Percentiles rank a stretch among this genome's conserved stretches.
These are phyloP conservation scores for Rhineura floridana DNA, from an alignment of 2,113 vertebrate genomes.

Conservation along the genomic window DNA sequence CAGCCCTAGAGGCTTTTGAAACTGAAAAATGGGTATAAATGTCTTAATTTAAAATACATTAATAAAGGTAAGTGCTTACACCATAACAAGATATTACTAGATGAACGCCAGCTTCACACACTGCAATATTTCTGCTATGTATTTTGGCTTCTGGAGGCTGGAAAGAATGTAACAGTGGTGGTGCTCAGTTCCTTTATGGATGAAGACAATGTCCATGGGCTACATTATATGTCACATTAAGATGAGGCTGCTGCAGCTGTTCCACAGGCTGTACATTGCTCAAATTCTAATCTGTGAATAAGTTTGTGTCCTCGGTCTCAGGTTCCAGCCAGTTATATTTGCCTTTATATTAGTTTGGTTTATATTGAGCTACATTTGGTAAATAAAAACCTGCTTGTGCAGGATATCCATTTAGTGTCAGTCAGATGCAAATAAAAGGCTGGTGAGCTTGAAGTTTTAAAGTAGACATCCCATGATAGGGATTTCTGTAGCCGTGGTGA, in stretches of 20 bases:
- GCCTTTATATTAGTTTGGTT: background rate
- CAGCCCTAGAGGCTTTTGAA: no score
- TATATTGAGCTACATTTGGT: background rate
- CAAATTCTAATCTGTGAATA: background rate
- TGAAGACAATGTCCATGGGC: background rate
- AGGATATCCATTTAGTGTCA: slow-evolving; percentile 16
- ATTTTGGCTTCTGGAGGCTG: background rate
- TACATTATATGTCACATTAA: background rate
- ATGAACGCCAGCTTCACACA: no score
- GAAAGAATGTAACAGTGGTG: background rate
- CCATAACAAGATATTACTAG: no score
- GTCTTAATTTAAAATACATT: no score
- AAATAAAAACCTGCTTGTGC: background rate
- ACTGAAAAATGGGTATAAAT: no score
- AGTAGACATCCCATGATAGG: background rate
- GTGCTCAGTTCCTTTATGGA: background rate
- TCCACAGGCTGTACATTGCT: background rate
- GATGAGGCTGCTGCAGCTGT: background rate
- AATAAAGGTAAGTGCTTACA: no score
- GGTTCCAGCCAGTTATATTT: background rate
- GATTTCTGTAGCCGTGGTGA: background rate
- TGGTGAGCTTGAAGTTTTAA: background rate
- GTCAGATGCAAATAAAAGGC: background rate
- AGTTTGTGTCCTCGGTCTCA: background rate
- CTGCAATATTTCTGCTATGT: background rate